Percentiles rank a stretch among this genome's conserved stretches.
Conservation (phyloP, 2,888 invertebrate genomes). For the Melinaea menophilus region DNA sequence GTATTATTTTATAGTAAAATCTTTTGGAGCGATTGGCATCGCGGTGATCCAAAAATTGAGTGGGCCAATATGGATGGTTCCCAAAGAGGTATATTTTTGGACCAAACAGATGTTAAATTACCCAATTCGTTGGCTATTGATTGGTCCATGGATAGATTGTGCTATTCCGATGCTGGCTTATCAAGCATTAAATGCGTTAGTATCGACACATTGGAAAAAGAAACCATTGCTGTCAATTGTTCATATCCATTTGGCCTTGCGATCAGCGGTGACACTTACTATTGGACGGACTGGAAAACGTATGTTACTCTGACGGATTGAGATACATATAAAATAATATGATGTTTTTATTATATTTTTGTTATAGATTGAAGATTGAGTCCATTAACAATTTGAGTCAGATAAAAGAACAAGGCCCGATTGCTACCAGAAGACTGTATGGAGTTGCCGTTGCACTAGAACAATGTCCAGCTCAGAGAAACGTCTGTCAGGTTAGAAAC, state of each 20-base stretch:
- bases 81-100: slow-evolving; percentile 83
- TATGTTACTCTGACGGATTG: slow-evolving; percentile 70
- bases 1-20: slow-evolving; percentile 82
- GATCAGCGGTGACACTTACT: slow-evolving; percentile 88
- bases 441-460: slow-evolving; percentile 92
- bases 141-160: slow-evolving; percentile 88
- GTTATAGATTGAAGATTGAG: slow-evolving; percentile 88
- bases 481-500: slow-evolving; percentile 87
- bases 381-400: slow-evolving; percentile 80
- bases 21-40: slow-evolving; percentile 99
- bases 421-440: slow-evolving; percentile 90
- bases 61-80: slow-evolving; percentile 96
- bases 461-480: slow-evolving; percentile 84
- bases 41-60: slow-evolving; percentile 93
- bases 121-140: slow-evolving; percentile 97
- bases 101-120: slow-evolving; percentile 82
- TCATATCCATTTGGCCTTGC: slow-evolving; percentile 96
- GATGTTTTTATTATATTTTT: slow-evolving; percentile 9
- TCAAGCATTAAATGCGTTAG: slow-evolving; percentile 87
- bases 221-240: slow-evolving; percentile 87
- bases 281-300: slow-evolving; percentile 99
- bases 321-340: neutral
- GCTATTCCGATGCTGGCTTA: slow-evolving; percentile 96
- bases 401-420: slow-evolving; percentile 81
- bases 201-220: slow-evolving; percentile 81